Evolutionary conservation across 2,888 invertebrate genomes (phyloP), one percentile per base, ranked within the genome.

Genomic region (Amphipoea oculea): DNA sequence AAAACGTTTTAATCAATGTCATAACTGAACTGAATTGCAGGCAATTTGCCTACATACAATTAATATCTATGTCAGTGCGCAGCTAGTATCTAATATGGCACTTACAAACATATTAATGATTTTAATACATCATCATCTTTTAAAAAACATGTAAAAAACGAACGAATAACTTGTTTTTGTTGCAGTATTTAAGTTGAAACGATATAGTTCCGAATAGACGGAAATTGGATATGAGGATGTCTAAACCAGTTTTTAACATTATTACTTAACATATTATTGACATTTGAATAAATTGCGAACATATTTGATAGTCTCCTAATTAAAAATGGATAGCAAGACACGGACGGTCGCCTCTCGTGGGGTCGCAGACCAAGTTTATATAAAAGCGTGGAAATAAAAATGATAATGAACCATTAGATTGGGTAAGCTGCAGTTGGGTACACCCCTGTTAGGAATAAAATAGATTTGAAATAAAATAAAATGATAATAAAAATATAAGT

Each of bases 311-410:
- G 51, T 87, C 54, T 86, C 12, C 48, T 77, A 82, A 82, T 78
- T 75, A 70, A 67, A 70, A 62, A 82, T 73, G 29, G 29, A 73
- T 76, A 69, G 40, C 48, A 76, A 65, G 74, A 62, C 62, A 4
- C 63, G 70, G 20, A 60, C 23, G 57, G 69, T 65, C 75, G 63
- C 63, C 63, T 73, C 60, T 81, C 73, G 88, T 76, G 79, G 87
- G 87, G 75, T 71, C 69, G 42, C 67, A 36, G 42, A 42, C 51
- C 48, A 78, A 87, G 80, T 89, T 65, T 73, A 85, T 87, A 88
- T 89, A 86, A 77, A 86, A 89, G 76, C 51, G 78, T 71, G 54
- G 79, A 82, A 76, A 69, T 75, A 48, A 70, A 78, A 78, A 80
- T 75, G 23, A 68, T 84, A 77, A 79, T 79, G 69, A 67, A 62